Evolutionary conservation across 2,113 vertebrate species (phyloP).

Genomic region (Cricetomys ansorgei): DNA sequence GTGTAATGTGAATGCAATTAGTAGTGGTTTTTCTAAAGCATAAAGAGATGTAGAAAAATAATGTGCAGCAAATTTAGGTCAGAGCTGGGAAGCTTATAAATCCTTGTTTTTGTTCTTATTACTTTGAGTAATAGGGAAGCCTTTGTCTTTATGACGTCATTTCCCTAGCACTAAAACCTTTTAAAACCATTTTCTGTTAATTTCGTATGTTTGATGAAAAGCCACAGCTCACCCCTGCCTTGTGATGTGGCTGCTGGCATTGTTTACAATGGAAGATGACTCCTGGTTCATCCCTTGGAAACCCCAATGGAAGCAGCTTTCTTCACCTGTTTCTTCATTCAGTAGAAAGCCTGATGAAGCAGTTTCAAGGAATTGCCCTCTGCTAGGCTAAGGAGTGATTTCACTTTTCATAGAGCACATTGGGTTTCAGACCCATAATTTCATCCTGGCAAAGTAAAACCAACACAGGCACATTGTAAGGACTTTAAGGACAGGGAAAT

Average conservation of each 20-base stretch:
- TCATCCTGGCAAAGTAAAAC: not conserved
- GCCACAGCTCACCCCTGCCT: constrained; percentile 34
- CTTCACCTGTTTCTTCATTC: constrained; percentile 16
- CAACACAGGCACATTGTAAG: not conserved
- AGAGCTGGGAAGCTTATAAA: constrained; percentile 64
- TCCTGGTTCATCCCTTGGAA: constrained; percentile 57
- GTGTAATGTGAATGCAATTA: constrained; percentile 95
- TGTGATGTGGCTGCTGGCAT: constrained; percentile 62
- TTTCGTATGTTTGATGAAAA: constrained; percentile 76
- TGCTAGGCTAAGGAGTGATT: not conserved
- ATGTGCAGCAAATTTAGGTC: constrained; percentile 77
- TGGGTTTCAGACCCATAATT: not conserved
- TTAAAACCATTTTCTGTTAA: constrained; percentile 75
- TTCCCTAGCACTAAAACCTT: constrained; percentile 73
- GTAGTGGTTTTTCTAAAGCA: constrained; percentile 85
- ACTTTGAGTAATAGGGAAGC: constrained; percentile 63
- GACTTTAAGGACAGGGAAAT: not conserved
- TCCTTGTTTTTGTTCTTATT: constrained; percentile 70
- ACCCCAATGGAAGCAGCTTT: not conserved
- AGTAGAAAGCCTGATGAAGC: not conserved
- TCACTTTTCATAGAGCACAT: not conserved
- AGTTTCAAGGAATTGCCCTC: not conserved
- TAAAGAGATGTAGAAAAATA: constrained; percentile 82
- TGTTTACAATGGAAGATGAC: constrained; percentile 42
- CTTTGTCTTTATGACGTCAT: constrained; percentile 69